These are phyloP conservation scores for Thereva nobilitata DNA, from an alignment of 2,888 invertebrate species.

Conservation along the genomic window DNA sequence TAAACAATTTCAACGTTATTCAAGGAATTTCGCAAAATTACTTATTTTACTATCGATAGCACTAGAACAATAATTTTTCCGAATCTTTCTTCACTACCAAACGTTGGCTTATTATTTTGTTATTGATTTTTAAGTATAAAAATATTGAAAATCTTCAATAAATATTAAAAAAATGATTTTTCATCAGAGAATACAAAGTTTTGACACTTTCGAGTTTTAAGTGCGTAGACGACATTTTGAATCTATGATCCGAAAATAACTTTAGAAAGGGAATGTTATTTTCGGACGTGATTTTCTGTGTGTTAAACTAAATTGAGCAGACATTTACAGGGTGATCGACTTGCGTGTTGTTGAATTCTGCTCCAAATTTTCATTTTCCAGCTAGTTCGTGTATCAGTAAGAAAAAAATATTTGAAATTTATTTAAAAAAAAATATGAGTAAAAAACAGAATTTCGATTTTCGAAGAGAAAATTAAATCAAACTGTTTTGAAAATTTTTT, in stretches of 20 bases:
- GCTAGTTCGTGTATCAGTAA: neutral
- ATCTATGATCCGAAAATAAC: conserved; percentile 52
- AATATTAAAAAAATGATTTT: conserved; percentile 11
- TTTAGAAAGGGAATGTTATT: conserved; percentile 51
- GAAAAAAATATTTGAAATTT: too few relatives aligned
- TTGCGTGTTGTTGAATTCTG: conserved; percentile 16
- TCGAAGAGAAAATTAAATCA: too few relatives aligned
- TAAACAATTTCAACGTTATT: too few relatives aligned
- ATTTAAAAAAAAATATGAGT: too few relatives aligned
- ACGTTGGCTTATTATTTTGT: too few relatives aligned
- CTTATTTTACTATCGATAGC: too few relatives aligned
- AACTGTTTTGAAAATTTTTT: too few relatives aligned
- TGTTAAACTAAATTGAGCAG: conserved; percentile 17
- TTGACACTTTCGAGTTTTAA: conserved; percentile 41
- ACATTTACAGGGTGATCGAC: conserved; percentile 29
- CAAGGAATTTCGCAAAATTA: too few relatives aligned
- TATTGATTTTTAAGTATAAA: too few relatives aligned
- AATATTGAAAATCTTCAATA: conserved; percentile 7
- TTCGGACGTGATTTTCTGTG: conserved; percentile 42
- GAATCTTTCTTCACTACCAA: too few relatives aligned
- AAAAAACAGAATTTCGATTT: too few relatives aligned
- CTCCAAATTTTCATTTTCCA: neutral
- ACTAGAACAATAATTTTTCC: too few relatives aligned
- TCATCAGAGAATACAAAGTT: conserved; percentile 29
- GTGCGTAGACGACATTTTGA: conserved; percentile 48